A percentile compares a stretch with the other conserved stretches of the same genome.
Evolutionary conservation across 2,888 invertebrate species (phyloP).

Genomic region (Amitus sp.): DNA sequence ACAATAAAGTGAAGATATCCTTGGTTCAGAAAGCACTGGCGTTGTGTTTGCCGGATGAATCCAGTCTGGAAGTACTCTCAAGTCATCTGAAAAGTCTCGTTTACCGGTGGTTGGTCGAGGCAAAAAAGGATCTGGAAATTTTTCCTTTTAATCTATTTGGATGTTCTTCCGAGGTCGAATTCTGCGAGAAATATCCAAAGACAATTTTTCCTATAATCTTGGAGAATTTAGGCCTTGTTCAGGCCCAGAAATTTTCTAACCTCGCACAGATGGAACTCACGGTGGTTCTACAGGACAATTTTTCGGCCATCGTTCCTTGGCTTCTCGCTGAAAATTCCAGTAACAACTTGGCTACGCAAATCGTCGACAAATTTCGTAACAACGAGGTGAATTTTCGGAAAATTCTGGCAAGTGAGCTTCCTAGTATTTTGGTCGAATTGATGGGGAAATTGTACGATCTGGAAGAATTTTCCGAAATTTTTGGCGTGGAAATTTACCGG

Average conservation of each 20-base stretch:
- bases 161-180: conserved; percentile 12
- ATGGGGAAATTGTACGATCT: conserved; percentile 25
- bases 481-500: conserved; percentile 13
- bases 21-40: background rate
- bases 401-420: conserved; percentile 13
- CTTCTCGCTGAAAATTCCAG: conserved; percentile 11
- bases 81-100: conserved; percentile 12
- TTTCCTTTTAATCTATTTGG: conserved; percentile 21
- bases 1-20: conserved; percentile 22
- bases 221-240: conserved; percentile 8
- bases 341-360: conserved; percentile 5
- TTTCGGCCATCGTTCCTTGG: conserved; percentile 29
- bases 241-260: conserved; percentile 19
- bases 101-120: conserved; percentile 10
- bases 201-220: conserved; percentile 21
- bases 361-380: conserved; percentile 14
- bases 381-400: conserved; percentile 8
- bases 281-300: conserved; percentile 15
- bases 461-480: conserved; percentile 20
- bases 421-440: conserved; percentile 17
- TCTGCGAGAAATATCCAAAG: conserved; percentile 15
- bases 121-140: conserved; percentile 7
- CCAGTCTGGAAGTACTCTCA: conserved; percentile 11
- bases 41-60: conserved; percentile 14
- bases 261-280: conserved; percentile 6